A percentile compares a stretch with the other conserved stretches of the same genome.
Evolutionary conservation across 1,140 invertebrate species (phyloP).

Genomic region (Brachionus paranguensis): DNA sequence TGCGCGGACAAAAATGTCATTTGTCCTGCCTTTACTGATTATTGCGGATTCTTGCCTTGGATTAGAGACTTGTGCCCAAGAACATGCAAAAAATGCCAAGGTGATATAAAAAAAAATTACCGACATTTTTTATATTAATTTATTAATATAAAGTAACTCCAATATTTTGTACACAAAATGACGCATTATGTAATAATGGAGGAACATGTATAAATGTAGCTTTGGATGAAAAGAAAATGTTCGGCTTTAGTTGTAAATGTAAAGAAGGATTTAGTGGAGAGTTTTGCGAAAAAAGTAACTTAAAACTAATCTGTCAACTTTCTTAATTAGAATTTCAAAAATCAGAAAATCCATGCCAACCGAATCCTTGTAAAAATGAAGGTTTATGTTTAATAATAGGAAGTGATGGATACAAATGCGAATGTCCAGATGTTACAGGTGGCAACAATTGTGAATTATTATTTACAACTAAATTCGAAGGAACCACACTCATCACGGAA

Average conservation of each 20-base stretch:
- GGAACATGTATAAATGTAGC: not conserved
- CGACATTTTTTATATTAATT: not conserved
- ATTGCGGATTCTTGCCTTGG: not conserved
- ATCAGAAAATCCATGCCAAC: not conserved
- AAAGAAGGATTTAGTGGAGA: not conserved
- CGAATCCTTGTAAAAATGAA: not conserved
- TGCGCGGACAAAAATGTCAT: not conserved
- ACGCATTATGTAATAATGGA: not conserved
- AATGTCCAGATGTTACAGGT: not conserved
- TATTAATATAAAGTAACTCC: not conserved
- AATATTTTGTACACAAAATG: not conserved
- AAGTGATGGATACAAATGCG: not conserved
- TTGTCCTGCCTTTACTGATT: not conserved
- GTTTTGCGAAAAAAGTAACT: not conserved
- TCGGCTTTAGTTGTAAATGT: not conserved
- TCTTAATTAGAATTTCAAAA: too few relatives aligned
- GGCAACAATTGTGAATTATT: not conserved
- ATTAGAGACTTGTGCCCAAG: not conserved
- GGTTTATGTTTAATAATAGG: not conserved
- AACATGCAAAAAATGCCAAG: not conserved
- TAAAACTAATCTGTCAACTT: not conserved
- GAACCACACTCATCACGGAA: not conserved
- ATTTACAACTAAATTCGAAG: not conserved
- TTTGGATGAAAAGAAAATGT: not conserved
- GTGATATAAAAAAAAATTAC: not conserved